Base-by-base conservation (phyloP, 2,888 invertebrate species). In the Achlya flavicornis region DNA sequence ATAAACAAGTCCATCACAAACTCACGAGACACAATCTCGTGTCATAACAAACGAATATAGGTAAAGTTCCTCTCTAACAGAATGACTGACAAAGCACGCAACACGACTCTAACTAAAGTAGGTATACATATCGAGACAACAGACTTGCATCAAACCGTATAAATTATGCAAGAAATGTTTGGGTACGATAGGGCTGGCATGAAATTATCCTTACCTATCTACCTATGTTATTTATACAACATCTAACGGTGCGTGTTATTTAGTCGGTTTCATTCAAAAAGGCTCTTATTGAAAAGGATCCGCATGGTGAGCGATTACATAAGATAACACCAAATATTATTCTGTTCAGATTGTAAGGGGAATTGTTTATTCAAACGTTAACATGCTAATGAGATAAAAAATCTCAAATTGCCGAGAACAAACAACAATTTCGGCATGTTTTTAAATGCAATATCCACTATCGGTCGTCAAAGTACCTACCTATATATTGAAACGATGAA, bases 31-130 rank as follows among this genome's bases (percentile, higher is more conserved):
- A 43, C 43, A 14, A 43, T 43, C 4, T 43, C 43, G 43, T 14
- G 14, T 43, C 11, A 41, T 41, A 41, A 41, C 41, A n/a, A n/a
- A n/a, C n/a, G 0, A 41, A 26, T 26, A 26, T 26, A 26, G 35
- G 35, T 35, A 35, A 43, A 35, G 0, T 33, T 5, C 38, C 58
- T 61, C 1, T 26, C 26, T 26, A 26, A 63, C 73, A 73, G 75
- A 73, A 66, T 69, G 63, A 70, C 73, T 73, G 72, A 68, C 72
- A 72, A 73, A 72, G 67, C 72, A 72, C 64, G 69, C 69, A 71
- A 71, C 66, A 68, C 64, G 73, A 38, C 63, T 70, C 68, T 73
- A 61, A 62, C 68, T 72, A 71, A 68, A 66, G 66, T 43, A 66
- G 1, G 8, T 38, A 38, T 38, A 14, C 5, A 43, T 64, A 64